Evolutionary conservation across 2,113 vertebrate genomes (phyloP).

Genomic region (Campylomormyrus tamandua): DNA sequence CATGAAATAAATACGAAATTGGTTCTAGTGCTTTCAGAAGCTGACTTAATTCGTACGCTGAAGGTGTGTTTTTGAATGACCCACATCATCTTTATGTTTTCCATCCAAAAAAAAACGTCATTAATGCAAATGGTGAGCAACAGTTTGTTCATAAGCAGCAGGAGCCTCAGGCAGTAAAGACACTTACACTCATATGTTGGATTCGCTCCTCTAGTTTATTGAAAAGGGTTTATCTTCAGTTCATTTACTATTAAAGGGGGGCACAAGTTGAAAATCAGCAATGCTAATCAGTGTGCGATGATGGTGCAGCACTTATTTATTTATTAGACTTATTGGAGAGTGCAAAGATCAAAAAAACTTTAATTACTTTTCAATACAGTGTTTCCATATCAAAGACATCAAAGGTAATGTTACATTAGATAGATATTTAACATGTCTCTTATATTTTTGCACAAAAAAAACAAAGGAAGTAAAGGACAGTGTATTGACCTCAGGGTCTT

Average conservation of each 20-base stretch:
- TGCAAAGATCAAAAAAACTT: slow-evolving; percentile 1
- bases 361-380: background rate
- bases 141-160: background rate
- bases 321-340: background rate
- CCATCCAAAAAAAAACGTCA: background rate
- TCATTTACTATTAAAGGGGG: background rate
- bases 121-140: background rate
- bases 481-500: background rate
- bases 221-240: background rate
- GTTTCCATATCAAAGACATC: background rate
- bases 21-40: background rate
- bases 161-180: background rate
- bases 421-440: background rate
- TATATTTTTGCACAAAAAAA: background rate
- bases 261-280: slow-evolving; percentile 1
- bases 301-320: background rate
- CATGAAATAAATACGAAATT: background rate
- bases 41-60: background rate
- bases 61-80: background rate
- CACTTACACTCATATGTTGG: background rate
- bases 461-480: background rate
- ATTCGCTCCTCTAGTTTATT: background rate
- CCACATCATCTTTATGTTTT: background rate
- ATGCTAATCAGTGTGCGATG: background rate
- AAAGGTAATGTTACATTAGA: background rate